phyloP scores from a whole-genome alignment of 2,797 vertebrate species.

The Poecilia velifera region DNA sequence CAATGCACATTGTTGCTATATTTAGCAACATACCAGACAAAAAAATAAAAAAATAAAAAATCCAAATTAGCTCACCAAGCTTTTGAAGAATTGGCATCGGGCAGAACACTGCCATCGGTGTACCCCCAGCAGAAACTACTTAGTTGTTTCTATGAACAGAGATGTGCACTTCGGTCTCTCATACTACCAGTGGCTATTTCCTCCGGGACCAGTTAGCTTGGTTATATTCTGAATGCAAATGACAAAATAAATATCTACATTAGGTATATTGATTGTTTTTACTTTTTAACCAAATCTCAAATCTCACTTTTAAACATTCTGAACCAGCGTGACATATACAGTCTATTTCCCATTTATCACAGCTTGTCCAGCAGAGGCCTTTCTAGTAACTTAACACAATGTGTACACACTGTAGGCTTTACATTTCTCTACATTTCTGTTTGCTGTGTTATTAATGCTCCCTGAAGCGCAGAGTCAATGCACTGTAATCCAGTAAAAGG shows the following conservation, averaged over 20 bases:
- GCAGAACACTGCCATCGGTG: not conserved
- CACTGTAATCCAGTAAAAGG: constrained; percentile 65
- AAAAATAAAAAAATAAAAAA: too few species aligned
- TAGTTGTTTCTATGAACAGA: not conserved
- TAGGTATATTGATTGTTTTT: not conserved
- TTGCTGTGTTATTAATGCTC: constrained; percentile 68
- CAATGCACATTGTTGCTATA: not conserved
- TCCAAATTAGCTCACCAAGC: not conserved
- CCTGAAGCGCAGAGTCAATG: constrained; percentile 66
- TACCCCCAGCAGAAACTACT: not conserved
- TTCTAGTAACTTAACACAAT: not conserved
- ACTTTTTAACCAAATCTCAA: not conserved
- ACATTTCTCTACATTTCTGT: constrained; percentile 37
- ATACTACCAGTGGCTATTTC: not conserved
- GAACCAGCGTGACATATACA: not conserved
- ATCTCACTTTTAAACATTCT: not conserved
- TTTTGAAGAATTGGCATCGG: not conserved
- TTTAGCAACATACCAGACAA: not conserved
- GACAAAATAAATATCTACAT: not conserved
- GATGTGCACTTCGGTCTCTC: not conserved
- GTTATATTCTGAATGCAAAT: not conserved
- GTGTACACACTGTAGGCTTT: constrained; percentile 19
- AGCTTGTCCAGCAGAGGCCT: constrained; percentile 40
- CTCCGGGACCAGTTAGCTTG: not conserved
- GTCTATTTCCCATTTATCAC: not conserved